These are phyloP conservation scores for Hippocampus barbouri DNA, from an alignment of 2,113 vertebrate genomes.

Conservation along the genomic window DNA sequence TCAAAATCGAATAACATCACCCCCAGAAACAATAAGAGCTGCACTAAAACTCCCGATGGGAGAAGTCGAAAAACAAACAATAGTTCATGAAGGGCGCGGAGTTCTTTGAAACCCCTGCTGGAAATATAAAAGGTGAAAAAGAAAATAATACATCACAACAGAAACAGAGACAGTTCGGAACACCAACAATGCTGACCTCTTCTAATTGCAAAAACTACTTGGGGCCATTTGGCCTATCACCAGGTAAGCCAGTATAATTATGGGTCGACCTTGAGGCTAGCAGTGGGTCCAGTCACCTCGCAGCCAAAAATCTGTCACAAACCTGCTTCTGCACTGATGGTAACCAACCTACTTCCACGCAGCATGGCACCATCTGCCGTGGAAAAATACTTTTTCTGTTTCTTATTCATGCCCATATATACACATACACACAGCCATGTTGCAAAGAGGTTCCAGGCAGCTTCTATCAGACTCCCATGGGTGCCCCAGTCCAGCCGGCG, in stretches of 20 bases:
- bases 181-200: neutral
- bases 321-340: slow-evolving; percentile 21
- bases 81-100: neutral
- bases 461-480: slow-evolving; percentile 57
- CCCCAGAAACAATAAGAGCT: neutral
- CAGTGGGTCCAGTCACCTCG: slow-evolving; percentile 23
- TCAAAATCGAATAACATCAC: neutral
- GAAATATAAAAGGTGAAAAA: neutral
- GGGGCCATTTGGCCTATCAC: neutral
- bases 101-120: neutral
- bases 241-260: slow-evolving; percentile 10
- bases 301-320: slow-evolving; percentile 49
- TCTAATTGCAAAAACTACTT: neutral
- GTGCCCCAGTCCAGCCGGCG: slow-evolving; percentile 40
- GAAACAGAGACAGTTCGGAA: slow-evolving; percentile 9
- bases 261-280: slow-evolving; percentile 34
- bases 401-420: neutral
- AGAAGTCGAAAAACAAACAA: neutral
- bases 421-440: slow-evolving; percentile 10
- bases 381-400: neutral
- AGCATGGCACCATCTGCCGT: slow-evolving; percentile 50
- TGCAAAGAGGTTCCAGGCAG: slow-evolving; percentile 40
- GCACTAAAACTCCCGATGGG: neutral
- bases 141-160: neutral
- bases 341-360: slow-evolving; percentile 46